These are phyloP conservation scores for Apodemus sylvaticus DNA, from an alignment of 2,113 vertebrate genomes.

Conservation along the genomic window DNA sequence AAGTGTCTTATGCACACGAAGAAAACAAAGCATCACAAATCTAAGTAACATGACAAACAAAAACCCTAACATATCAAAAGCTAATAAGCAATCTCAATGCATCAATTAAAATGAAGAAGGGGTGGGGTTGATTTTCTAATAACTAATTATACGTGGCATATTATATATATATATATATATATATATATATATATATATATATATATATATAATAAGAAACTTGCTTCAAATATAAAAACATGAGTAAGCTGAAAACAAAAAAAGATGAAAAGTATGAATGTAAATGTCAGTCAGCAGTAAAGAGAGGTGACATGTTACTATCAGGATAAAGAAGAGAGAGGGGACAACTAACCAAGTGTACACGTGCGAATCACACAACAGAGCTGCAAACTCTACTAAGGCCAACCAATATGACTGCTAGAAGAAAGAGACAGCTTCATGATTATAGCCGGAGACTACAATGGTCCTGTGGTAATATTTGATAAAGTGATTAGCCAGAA, in stretches of 20 bases:
- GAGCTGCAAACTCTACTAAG: neutral
- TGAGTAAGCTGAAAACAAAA: neutral
- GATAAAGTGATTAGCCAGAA: neutral
- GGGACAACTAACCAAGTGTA: neutral
- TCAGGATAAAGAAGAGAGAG: neutral
- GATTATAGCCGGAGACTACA: neutral
- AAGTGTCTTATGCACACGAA: neutral
- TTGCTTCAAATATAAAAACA: neutral
- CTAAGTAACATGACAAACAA: neutral
- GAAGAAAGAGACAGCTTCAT: neutral
- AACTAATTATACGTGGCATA: neutral
- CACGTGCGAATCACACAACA: neutral
- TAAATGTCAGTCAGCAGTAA: neutral
- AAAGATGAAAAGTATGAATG: neutral
- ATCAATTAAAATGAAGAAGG: neutral
- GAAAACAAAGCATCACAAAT: neutral
- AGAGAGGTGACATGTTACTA: neutral
- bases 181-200: too few relatives aligned
- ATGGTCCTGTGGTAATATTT: neutral
- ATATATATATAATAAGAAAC: neutral
- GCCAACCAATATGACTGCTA: neutral
- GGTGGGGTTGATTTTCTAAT: neutral
- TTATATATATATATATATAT: too few relatives aligned
- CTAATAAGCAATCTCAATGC: neutral
- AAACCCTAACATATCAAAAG: neutral